A percentile compares a stretch with the other conserved stretches of the same genome.
Conservation (phyloP, 1,140 invertebrate genomes). For the Dermatophagoides farinae region DNA sequence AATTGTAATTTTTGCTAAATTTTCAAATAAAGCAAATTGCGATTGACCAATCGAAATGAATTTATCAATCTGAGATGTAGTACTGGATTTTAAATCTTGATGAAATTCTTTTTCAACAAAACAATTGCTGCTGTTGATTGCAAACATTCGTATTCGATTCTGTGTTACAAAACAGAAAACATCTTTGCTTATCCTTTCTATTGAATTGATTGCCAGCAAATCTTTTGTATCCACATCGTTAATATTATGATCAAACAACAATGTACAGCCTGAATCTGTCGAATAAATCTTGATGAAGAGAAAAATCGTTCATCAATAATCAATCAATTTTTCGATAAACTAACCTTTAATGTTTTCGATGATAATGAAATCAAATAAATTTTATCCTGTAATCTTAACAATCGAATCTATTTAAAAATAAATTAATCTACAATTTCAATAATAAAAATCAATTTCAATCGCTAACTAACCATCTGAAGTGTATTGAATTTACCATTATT, state of each 20-base stretch:
- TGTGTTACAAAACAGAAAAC: neutral
- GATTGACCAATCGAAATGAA: neutral
- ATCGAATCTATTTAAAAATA: neutral
- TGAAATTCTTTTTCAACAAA: neutral
- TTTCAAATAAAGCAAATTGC: neutral
- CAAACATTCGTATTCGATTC: neutral
- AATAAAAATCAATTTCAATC: neutral
- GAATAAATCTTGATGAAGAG: too few species aligned
- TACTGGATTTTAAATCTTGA: conserved; percentile 8
- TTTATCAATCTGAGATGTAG: conserved; percentile 3
- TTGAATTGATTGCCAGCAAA: too few species aligned
- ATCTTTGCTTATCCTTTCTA: neutral
- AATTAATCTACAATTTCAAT: neutral
- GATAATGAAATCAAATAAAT: neutral
- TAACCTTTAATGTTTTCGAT: neutral
- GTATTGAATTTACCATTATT: neutral
- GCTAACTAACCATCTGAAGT: neutral
- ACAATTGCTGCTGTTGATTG: neutral
- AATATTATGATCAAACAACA: too few species aligned
- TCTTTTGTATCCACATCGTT: too few species aligned
- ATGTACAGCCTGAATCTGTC: too few species aligned
- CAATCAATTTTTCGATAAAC: neutral
- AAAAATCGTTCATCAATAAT: too few species aligned
- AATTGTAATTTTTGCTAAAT: neutral
- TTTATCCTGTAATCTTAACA: neutral